These are phyloP conservation scores for Mus spretus DNA, from an alignment of 2,797 vertebrate species.

Conservation along the genomic window DNA sequence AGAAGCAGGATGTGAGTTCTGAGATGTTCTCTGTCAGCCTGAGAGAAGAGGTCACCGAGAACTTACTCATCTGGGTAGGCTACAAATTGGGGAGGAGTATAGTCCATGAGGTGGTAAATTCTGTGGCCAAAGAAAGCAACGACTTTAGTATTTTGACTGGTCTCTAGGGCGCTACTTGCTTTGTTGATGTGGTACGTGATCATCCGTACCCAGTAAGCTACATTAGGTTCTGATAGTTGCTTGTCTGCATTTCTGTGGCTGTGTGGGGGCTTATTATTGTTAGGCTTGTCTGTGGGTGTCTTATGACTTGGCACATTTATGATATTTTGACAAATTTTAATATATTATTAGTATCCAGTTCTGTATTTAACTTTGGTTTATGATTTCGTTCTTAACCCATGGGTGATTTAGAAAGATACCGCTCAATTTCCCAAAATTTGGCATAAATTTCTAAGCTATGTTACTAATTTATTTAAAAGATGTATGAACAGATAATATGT, in stretches of 20 bases:
- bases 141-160: background rate
- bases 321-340: background rate
- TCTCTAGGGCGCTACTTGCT: background rate
- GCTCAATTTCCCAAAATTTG: constrained; percentile 12
- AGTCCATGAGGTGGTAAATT: background rate
- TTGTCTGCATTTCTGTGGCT: background rate
- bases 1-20: constrained; percentile 2
- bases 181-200: background rate
- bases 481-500: background rate
- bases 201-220: background rate
- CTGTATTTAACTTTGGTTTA: constrained; percentile 9
- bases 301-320: background rate
- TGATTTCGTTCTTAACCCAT: background rate
- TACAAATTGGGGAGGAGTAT: background rate
- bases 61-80: background rate
- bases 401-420: constrained; percentile 34
- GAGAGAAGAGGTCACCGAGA: background rate
- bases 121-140: background rate
- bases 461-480: constrained; percentile 40
- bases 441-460: background rate
- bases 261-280: background rate
- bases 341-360: background rate
- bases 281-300: background rate
- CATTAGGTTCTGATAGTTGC: background rate
- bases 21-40: background rate